phyloP scores from a whole-genome alignment of 2,113 vertebrate species.

The Mus spicilegus region DNA sequence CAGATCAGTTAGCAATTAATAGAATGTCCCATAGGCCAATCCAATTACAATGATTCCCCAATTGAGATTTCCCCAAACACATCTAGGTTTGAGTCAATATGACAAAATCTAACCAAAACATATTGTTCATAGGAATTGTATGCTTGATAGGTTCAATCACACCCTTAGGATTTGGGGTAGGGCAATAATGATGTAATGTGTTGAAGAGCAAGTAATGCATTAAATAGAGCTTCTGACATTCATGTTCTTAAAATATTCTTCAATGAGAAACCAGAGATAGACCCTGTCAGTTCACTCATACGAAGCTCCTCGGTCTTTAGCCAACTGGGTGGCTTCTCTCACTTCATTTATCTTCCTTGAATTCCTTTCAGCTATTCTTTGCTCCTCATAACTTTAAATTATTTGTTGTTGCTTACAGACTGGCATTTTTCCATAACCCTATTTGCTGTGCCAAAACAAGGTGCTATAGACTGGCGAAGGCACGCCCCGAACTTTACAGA shows the following conservation, averaged over 20 bases:
- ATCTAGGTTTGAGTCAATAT: neutral
- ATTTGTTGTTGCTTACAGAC: neutral
- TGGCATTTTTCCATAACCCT: neutral
- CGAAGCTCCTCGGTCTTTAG: neutral
- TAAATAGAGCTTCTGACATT: neutral
- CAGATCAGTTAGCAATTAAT: neutral
- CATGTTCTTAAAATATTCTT: neutral
- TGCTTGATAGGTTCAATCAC: neutral
- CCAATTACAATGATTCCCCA: neutral
- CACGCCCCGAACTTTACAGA: neutral
- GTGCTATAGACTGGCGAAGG: neutral
- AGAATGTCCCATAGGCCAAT: neutral
- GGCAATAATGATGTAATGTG: rapidly evolving
- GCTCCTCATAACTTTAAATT: constrained; percentile 19
- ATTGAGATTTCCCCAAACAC: neutral
- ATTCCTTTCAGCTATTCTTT: neutral
- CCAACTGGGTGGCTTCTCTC: neutral
- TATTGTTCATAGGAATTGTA: rapidly evolving
- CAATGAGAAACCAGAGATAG: neutral
- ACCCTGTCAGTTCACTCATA: no score
- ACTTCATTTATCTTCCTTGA: neutral
- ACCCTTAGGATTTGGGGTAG: neutral
- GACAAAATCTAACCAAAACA: neutral
- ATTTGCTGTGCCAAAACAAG: neutral
- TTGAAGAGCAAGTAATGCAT: neutral